Conservation (phyloP, 2,888 invertebrate genomes). For the Drosophila phalerata region DNA sequence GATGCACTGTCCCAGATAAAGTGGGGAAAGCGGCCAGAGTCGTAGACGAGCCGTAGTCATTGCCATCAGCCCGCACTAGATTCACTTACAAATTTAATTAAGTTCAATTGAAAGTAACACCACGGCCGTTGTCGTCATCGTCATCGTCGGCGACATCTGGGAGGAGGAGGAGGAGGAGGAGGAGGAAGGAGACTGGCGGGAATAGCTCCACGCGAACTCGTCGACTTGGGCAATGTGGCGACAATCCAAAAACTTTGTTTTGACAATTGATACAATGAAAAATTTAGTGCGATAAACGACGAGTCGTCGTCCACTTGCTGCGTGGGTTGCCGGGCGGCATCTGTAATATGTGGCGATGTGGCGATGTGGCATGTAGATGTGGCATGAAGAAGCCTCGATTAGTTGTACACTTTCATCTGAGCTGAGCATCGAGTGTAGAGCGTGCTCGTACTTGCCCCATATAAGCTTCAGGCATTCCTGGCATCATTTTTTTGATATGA, state of each 20-base stretch:
- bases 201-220: slow-evolving; percentile 30
- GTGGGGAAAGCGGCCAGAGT: slow-evolving; percentile 28
- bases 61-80: slow-evolving; percentile 82
- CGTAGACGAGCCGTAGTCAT: slow-evolving; percentile 14
- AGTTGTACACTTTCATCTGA: slow-evolving; percentile 64
- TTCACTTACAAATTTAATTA: slow-evolving; percentile 86
- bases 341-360: slow-evolving; percentile 42
- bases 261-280: slow-evolving; percentile 82
- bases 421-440: background rate
- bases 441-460: slow-evolving; percentile 51
- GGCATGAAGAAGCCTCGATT: slow-evolving; percentile 55
- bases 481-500: slow-evolving; percentile 61
- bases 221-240: slow-evolving; percentile 58
- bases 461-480: slow-evolving; percentile 60
- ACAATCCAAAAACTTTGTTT: slow-evolving; percentile 80
- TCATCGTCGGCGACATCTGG: slow-evolving; percentile 10
- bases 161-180: slow-evolving; percentile 21
- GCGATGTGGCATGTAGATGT: too few relatives aligned
- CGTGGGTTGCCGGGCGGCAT: slow-evolving; percentile 63
- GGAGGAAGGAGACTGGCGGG: slow-evolving; percentile 4
- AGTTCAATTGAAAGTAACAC: slow-evolving; percentile 85
- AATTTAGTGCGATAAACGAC: slow-evolving; percentile 71
- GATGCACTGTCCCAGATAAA: slow-evolving; percentile 42
- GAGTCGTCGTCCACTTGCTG: slow-evolving; percentile 46
- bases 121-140: slow-evolving; percentile 55